Percentiles rank a stretch among this genome's conserved stretches.
Conservation (phyloP, 2,797 vertebrate genomes). For the Alectoris magna region DNA sequence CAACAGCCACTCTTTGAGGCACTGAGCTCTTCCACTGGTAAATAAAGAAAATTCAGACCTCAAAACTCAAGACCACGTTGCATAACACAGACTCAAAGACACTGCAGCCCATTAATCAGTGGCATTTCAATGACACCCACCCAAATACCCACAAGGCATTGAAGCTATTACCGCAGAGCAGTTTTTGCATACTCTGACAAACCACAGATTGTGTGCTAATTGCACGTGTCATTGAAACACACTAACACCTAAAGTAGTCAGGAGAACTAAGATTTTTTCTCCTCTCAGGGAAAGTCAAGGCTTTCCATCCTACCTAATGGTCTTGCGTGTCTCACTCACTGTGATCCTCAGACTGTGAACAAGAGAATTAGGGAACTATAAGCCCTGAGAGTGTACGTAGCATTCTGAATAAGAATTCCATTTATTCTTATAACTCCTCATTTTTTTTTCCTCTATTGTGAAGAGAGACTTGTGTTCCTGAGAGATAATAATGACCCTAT, state of each 20-base stretch:
- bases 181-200: not conserved
- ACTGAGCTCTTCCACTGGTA: not conserved
- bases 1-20: not conserved
- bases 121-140: not conserved
- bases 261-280: not conserved
- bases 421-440: not conserved
- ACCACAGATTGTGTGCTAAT: not conserved
- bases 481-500: not conserved
- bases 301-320: not conserved
- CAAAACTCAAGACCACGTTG: not conserved
- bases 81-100: not conserved
- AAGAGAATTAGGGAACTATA: not conserved
- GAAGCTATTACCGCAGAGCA: not conserved
- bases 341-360: not conserved
- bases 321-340: not conserved
- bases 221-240: not conserved
- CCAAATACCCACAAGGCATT: not conserved
- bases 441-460: not conserved
- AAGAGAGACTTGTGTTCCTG: not conserved
- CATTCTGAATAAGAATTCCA: not conserved
- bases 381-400: rapidly evolving
- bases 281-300: not conserved
- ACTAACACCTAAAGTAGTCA: not conserved
- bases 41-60: not conserved
- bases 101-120: not conserved